Percentiles rank a stretch among this genome's conserved stretches.
Evolutionary conservation across 1,140 invertebrate genomes (phyloP).

Genomic region (Hormaphis cornu): DNA sequence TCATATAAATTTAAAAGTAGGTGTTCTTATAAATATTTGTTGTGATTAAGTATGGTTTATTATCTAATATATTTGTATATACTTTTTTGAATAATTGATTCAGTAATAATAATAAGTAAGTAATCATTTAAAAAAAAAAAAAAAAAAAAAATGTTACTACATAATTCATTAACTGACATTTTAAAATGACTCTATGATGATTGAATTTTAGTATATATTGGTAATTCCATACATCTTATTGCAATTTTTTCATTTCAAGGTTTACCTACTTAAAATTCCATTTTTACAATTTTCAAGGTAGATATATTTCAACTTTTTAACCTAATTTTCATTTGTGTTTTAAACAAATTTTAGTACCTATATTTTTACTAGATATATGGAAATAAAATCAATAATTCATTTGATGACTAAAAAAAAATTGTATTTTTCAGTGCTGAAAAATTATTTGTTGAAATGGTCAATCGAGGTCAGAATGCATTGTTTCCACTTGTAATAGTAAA

Average conservation of each 20-base stretch:
- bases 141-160: background rate
- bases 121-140: too few species aligned
- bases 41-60: too few species aligned
- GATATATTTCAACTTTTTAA: background rate
- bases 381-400: too few species aligned
- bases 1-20: too few species aligned
- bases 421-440: slow-evolving; percentile 22
- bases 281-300: slow-evolving; percentile 18
- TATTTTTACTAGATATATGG: too few species aligned
- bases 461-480: slow-evolving; percentile 26
- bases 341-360: too few species aligned
- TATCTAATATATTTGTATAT: too few species aligned
- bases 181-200: background rate
- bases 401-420: too few species aligned
- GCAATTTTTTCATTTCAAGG: slow-evolving; percentile 9
- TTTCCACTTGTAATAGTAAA: slow-evolving; percentile 19
- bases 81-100: too few species aligned
- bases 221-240: background rate
- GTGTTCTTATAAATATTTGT: too few species aligned
- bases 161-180: background rate
- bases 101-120: too few species aligned
- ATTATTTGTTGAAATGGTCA: slow-evolving; percentile 17
- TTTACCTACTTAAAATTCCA: background rate
- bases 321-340: too few species aligned
- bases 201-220: background rate